Base-by-base conservation (phyloP, 2,113 vertebrate genomes). In the Neodontobutis hainanensis region DNA sequence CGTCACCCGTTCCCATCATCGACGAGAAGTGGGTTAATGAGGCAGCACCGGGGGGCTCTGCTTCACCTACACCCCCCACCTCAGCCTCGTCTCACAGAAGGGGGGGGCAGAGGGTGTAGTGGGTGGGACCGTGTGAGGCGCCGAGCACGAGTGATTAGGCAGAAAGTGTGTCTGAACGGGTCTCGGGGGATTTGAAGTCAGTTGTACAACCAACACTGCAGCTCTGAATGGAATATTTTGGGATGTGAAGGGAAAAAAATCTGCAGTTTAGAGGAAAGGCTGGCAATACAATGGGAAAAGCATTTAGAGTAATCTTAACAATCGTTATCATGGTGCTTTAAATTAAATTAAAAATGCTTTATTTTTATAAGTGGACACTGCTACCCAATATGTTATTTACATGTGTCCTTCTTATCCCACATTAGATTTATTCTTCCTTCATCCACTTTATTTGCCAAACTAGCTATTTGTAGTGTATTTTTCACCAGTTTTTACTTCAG, bases 21-120 rank as follows among this genome's bases (percentile, higher is more conserved):
- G 34, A 32, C 59, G 57, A 86, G 78, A 90, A 84, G 72, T 87
- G 63, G 85, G 85, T 88, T 90, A 89, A 90, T 86, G 84, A 90
- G 78, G 77, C 82, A 65, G 71, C 78, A 75, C 81, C 70, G 68
- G 6, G 66, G 71, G 79, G 61, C 68, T 52, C 73, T 34, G 8
- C 11, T 60, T 65, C 71, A 80, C 68, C 82, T 67, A 60, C 74
- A 85, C 80, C 80, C 77, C 35, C 59, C 64, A 64, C 19, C 61
- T 32, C 47, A 61, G 68, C 5, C 64, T 70, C 64, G 70, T 78
- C 62, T 11, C 44, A 36, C 3, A 55, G 12, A 55, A 55, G 65
- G 51, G 16, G 61, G 12, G 6, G 16, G 46, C 4, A 9, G 38
- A 0, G 64, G 15, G 66, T 61, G 63, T 11, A 45, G 61, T 2